These are phyloP conservation scores for Echinometra lucunter DNA, from an alignment of 53 echinoderm and acorn worm genomes.

Conservation along the genomic window DNA sequence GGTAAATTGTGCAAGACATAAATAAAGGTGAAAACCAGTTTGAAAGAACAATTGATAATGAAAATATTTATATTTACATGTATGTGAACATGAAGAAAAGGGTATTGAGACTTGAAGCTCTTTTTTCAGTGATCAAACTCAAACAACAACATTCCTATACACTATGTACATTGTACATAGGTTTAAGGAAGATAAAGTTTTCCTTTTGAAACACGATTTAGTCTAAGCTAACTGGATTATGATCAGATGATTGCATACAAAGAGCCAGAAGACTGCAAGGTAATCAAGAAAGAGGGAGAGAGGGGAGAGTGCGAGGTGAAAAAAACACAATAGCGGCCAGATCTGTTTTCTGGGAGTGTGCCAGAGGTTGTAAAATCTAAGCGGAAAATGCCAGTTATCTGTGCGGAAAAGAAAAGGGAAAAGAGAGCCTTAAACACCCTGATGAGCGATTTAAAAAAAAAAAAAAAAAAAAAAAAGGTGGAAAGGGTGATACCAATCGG, in stretches of 20 bases:
- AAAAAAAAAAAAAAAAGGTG: too few relatives aligned
- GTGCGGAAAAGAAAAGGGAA: background rate
- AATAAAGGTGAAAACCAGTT: too few relatives aligned
- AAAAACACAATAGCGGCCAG: background rate
- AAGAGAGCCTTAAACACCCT: background rate
- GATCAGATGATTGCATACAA: background rate
- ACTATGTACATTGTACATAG: too few relatives aligned
- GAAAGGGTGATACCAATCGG: too few relatives aligned
- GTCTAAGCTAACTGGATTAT: too few relatives aligned
- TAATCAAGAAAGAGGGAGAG: background rate
- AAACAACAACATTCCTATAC: background rate
- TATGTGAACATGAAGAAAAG: background rate
- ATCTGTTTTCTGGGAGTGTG: background rate
- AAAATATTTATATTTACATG: too few relatives aligned
- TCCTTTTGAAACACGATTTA: too few relatives aligned
- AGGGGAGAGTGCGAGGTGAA: background rate
- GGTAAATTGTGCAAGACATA: too few relatives aligned
- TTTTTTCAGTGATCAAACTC: background rate
- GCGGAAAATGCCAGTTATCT: background rate
- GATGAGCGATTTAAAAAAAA: too few relatives aligned
- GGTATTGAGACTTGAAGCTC: background rate
- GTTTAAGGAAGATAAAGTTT: too few relatives aligned
- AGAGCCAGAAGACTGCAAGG: constrained; percentile 14
- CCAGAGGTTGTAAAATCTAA: background rate
- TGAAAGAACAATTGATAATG: too few relatives aligned